Evolutionary conservation across 2,888 invertebrate species (phyloP), one percentile per base, ranked within the genome.

Genomic region (Diarsia rubi): DNA sequence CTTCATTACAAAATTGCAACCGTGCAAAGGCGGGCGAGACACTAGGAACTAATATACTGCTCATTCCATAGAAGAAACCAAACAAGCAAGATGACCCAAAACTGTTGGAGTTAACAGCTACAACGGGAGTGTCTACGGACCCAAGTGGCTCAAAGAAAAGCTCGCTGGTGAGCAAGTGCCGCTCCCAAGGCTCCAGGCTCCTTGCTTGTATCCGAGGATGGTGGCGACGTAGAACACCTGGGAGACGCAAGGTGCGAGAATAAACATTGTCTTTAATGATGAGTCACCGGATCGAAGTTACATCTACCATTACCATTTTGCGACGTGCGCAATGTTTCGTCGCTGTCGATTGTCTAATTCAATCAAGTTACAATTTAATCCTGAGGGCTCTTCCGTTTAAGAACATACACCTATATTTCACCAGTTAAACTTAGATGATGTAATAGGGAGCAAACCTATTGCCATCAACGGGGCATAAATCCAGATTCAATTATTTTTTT

Each of bases 181-280:
- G 95, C 6, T 82, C 90, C 27, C 95, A 94, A 74, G 95, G 96
- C 1, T 91, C 94, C 1, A 91, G 93, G 59, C 86, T 96, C 12
- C 81, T 96, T 44, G 90, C 95, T 2, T 95, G 95, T 79, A 78
- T 96, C 6, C 90, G 95, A 52, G 93, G 95, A 31, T 95, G 95
- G 95, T 96, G 96, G 96, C 90, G 93, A 57, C 94, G 94, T 59
- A 94, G 92, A 75, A 88, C 91, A 42, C 92, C 93, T 19, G 91
- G 92, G 8, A 94, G 90, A 84, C 92, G 93, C 69, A 94, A 93
- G 93, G 95, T 93, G 81, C 42, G 47, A 57, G 49, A 73, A 67
- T 69, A 62, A 42, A 57, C n/a, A 9, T 19, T 47, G 12, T 37
- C 16, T 70, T 27, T 45, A 52, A 75, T 69, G 57, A 75, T 78